phyloP scores from a whole-genome alignment of 2,797 vertebrate genomes.

The Coccyzus lansbergi region DNA sequence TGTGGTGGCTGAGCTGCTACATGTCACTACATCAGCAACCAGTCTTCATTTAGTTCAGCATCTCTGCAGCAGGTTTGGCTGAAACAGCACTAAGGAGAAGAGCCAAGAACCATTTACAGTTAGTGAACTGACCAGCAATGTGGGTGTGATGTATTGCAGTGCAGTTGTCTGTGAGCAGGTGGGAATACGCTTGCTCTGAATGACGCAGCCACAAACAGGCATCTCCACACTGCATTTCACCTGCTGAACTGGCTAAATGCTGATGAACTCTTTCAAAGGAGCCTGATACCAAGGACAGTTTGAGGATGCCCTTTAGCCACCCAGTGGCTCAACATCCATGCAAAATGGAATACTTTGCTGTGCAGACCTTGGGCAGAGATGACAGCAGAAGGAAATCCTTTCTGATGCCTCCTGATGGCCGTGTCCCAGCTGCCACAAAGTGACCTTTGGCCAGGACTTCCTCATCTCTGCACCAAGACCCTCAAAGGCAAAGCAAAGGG shows the following conservation, averaged over 20 bases:
- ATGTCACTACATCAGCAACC: accelerated
- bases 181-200: not conserved
- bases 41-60: not conserved
- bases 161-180: not conserved
- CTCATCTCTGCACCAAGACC: not conserved
- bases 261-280: not conserved
- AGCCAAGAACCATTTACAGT: slow-evolving; percentile 25
- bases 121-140: slow-evolving; percentile 38
- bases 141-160: not conserved
- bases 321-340: not conserved
- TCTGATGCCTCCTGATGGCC: not conserved
- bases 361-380: not conserved
- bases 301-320: not conserved
- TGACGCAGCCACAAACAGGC: accelerated
- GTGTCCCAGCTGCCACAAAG: accelerated
- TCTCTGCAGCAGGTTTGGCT: slow-evolving; percentile 18
- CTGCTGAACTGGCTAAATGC: not conserved
- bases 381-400: not conserved
- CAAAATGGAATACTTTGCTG: not conserved
- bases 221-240: not conserved
- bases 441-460: not conserved
- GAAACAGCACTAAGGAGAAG: slow-evolving; percentile 9
- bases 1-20: not conserved
- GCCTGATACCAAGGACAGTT: not conserved
- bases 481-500: not conserved